Evolutionary conservation across 2,888 invertebrate genomes (phyloP), one percentile per base, ranked within the genome.

Genomic region (Clostera curtula): DNA sequence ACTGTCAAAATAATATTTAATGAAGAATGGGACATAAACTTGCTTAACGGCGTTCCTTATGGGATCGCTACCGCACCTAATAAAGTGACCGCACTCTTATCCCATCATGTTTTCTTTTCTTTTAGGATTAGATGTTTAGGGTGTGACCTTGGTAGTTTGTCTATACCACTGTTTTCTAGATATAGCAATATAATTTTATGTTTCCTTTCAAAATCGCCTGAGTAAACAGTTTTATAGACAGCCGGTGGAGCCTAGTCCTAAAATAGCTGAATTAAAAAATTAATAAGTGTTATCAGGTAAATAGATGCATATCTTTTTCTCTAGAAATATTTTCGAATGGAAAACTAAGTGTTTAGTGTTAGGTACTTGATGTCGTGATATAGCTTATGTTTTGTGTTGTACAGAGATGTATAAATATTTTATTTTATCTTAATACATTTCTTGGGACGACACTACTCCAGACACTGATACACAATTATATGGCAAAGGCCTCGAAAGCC

Each of bases 271-370:
- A 49, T 53, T 42, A 48, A 48, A 45, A 42, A 45, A 44, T 50
- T 48, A 59, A 56, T 60, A 52, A 70, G 67, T 74, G 69, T 77
- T 76, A 76, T 74, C 77, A 73, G 62, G 57, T 73, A 69, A 67
- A 76, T 82, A 82, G 82, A 80, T 73, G 82, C 82, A 83, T 83
- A 83, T 83, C 82, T 67, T 79, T 79, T 76, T 75, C 73, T 76
- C 71, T 83, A 83, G 79, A 65, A 60, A 68, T 79, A 77, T 77
- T 82, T 80, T 80, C 70, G 53, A 75, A 70, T 65, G 64, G 53
- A 67, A 74, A 57, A 66, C 42, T 58, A 72, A 71, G 67, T 77
- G 77, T 68, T 36, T 76, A 75, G 75, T 45, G 37, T 61, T 82
- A 80, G 77, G 64, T 65, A 64, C 44, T 80, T 29, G 70, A 60